phyloP scores from a whole-genome alignment of 2,888 invertebrate species.

The Phalera bucephala region DNA sequence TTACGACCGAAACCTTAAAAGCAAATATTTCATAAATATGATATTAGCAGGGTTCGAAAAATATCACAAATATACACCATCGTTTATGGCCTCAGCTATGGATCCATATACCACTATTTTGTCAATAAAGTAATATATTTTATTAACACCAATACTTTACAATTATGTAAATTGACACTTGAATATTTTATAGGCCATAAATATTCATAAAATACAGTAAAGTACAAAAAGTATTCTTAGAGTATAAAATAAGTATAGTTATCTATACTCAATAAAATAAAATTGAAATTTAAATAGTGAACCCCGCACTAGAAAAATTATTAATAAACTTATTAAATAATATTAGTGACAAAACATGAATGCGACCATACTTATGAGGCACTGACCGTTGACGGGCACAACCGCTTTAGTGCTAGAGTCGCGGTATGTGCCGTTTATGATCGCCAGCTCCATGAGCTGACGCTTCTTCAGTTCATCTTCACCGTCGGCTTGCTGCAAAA shows the following conservation, averaged over 20 bases:
- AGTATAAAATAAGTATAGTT: no score
- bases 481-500: conserved; percentile 96
- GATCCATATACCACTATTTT: no score
- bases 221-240: no score
- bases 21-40: conserved; percentile 10
- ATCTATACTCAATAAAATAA: no score
- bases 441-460: conserved; percentile 99
- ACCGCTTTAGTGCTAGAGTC: conserved; percentile 96
- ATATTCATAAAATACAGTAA: no score
- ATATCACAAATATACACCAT: no score
- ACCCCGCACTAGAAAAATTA: neutral
- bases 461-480: conserved; percentile 99
- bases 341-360: conserved; percentile 78
- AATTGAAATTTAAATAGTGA: neutral
- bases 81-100: no score
- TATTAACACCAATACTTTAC: no score
- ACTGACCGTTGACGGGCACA: conserved; percentile 90
- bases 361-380: conserved; percentile 80
- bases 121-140: no score
- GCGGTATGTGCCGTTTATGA: conserved; percentile 99
- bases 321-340: conserved; percentile 25
- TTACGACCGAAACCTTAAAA: conserved; percentile 16
- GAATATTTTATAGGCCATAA: no score
- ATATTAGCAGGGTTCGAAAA: neutral
- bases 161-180: no score